Evolutionary conservation across 2,113 vertebrate species (phyloP), one percentile per base, ranked within the genome.

Genomic region (Oryctolagus cuniculus): DNA sequence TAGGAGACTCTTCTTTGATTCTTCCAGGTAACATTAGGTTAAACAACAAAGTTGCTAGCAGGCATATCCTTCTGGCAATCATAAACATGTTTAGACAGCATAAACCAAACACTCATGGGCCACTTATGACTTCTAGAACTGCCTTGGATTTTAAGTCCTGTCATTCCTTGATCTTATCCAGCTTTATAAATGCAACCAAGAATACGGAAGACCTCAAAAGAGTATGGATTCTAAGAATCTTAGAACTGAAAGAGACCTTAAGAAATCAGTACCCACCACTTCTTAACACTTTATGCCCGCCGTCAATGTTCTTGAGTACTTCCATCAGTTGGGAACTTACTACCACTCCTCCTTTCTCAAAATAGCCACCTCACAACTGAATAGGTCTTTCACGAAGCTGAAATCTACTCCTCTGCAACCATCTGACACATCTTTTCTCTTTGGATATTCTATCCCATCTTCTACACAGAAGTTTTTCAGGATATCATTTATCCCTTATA

Each of bases 161-260:
- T 67, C 53, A 51, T 51, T 78, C 44, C n/a, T 34, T 36, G n/a
- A 49, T 58, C 29, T 36, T 24, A 15, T 13, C 2, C 24, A 55
- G 29, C 17, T 81, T 49, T 38, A 81, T 5, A 44, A 58, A 75
- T 38, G 49, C 9, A 91, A n/a, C 49, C 7, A 81, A 31, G 19
- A 73, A 27, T 21, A 38, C 10, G 73, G 38, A 69, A 15, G 10
- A 36, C 1, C 13, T 19, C 55, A 3, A 87, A 72, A 51, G n/a
- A 85, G 8, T 16, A 89, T 36, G 53, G 21, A 83, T 25, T 31
- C n/a, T 31, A 53, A 55, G 63, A 91, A 89, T 29, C 67, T 77
- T 55, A 66, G 29, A 87, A 75, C 19, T 24, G 38, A 95, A 89
- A 82, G n/a, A 96, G 79, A 67, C 12, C 13, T 74, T 78, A 34